These are phyloP conservation scores for Spinus olivaceus DNA, from an alignment of 2,797 vertebrate genomes.

Conservation along the genomic window DNA sequence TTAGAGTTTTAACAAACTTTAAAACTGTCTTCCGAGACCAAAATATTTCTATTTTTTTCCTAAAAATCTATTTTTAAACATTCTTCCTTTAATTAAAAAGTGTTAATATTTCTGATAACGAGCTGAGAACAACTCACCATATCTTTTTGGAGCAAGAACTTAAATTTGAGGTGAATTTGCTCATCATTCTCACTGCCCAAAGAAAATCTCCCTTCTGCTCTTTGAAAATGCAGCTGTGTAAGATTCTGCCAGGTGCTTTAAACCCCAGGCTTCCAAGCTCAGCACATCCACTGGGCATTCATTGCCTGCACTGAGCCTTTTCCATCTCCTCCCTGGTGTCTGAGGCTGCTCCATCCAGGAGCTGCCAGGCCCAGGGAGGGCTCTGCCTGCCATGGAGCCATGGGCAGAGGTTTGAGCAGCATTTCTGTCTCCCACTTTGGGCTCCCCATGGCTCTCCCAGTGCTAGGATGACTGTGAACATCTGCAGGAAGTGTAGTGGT, in stretches of 20 bases:
- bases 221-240: not conserved
- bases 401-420: not conserved
- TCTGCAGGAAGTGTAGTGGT: not conserved
- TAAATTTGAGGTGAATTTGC: not conserved
- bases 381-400: not conserved
- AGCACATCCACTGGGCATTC: not conserved
- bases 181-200: not conserved
- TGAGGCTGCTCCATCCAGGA: not conserved
- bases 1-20: not conserved
- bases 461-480: not conserved
- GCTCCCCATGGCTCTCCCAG: not conserved
- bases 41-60: not conserved
- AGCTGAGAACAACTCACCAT: not conserved
- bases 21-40: not conserved
- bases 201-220: not conserved
- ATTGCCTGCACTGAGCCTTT: not conserved
- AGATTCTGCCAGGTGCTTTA: not conserved
- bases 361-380: not conserved
- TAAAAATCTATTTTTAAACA: not conserved
- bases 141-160: not conserved
- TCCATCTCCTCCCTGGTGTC: not conserved
- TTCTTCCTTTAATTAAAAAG: not conserved
- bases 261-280: not conserved
- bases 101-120: not conserved
- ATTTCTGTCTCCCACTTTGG: fast-evolving